Conservation (phyloP, 2,888 invertebrate genomes). For the Patella depressa region DNA sequence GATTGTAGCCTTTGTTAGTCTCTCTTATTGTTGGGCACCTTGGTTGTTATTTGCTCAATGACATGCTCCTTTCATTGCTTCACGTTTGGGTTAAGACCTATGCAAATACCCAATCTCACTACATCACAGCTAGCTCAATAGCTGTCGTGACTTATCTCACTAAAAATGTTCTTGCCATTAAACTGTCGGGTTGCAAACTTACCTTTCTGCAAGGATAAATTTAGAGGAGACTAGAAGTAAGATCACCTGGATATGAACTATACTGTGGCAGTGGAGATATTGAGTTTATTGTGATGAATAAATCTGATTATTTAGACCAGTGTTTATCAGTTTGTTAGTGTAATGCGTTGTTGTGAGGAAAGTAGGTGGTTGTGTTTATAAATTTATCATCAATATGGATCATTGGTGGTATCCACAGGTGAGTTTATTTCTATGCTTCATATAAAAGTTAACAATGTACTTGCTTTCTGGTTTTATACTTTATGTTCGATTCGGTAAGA, state of each 20-base stretch:
- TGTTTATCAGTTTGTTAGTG: no score
- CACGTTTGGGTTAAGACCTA: constrained; percentile 13
- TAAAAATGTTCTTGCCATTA: constrained; percentile 3
- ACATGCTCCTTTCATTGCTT: constrained; percentile 4
- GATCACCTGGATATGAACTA: no score
- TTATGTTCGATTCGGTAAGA: no score
- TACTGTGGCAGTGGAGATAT: no score
- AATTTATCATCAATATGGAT: neutral
- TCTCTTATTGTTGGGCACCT: constrained; percentile 5
- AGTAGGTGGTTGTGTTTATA: no score
- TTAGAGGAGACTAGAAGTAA: no score
- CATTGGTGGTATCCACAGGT: constrained; percentile 6
- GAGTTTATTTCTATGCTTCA: neutral
- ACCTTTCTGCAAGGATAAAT: neutral
- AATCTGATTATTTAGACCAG: no score
- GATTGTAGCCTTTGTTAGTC: constrained; percentile 4
- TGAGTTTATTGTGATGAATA: no score
- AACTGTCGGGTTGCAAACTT: neutral
- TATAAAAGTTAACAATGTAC: no score
- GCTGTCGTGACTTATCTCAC: constrained; percentile 12
- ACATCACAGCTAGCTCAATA: constrained; percentile 13
- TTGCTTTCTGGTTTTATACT: no score
- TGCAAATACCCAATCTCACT: constrained; percentile 5
- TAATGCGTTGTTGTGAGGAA: no score
- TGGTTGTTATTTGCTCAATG: constrained; percentile 10